Conservation (phyloP, 2,113 vertebrate species). For the Callithrix jacchus region DNA sequence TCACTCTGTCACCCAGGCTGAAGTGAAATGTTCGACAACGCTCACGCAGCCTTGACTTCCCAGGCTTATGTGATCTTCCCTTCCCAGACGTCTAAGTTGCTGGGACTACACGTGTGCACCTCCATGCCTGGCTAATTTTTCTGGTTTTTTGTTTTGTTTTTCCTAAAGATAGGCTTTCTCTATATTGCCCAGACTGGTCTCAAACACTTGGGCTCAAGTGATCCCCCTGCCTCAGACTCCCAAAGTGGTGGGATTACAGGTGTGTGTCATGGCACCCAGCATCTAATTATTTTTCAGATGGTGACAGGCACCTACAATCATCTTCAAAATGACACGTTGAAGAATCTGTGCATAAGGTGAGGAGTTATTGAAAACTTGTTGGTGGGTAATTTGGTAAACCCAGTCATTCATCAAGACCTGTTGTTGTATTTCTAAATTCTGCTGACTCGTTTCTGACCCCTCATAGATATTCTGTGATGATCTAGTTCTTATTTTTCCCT, state of each 20-base stretch:
- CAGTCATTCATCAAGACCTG: not conserved
- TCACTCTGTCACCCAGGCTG: not conserved
- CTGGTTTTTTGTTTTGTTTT: not conserved
- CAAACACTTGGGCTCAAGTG: not conserved
- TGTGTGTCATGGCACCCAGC: not conserved
- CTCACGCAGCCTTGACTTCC: not conserved
- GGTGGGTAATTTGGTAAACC: not conserved
- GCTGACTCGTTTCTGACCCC: not conserved
- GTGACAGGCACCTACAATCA: not conserved
- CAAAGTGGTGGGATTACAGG: not conserved
- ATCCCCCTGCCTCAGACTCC: not conserved
- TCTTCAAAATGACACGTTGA: not conserved
- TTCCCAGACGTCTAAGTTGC: not conserved
- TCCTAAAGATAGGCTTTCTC: not conserved
- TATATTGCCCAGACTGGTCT: not conserved
- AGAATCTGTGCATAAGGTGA: not conserved
- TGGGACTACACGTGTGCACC: not conserved
- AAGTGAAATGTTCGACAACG: not conserved
- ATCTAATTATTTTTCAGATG: too few species aligned
- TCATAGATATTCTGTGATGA: not conserved
- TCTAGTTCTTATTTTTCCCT: not conserved
- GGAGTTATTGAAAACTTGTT: not conserved
- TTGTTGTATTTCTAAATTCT: not conserved
- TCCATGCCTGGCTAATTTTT: not conserved
- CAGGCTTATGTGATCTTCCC: not conserved